Percentiles rank a stretch among this genome's conserved stretches.
Conservation (phyloP, 2,113 vertebrate genomes). For the Gobius niger region DNA sequence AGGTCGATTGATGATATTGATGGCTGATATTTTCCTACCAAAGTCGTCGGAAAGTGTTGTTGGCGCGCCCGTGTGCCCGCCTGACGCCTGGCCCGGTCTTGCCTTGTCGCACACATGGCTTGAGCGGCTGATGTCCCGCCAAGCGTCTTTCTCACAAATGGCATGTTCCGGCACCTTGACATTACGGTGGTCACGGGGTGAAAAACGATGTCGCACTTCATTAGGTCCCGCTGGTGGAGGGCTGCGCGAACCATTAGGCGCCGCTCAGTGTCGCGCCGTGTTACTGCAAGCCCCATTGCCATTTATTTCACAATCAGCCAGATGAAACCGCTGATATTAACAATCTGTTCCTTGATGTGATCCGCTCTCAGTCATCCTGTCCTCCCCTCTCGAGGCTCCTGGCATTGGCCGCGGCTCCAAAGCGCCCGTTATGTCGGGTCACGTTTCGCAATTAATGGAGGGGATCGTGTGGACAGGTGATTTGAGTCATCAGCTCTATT, state of each 20-base stretch:
- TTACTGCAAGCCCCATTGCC: slow-evolving; percentile 84
- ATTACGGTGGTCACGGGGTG: slow-evolving; percentile 73
- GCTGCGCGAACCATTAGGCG: slow-evolving; percentile 81
- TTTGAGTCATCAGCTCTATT: slow-evolving; percentile 77
- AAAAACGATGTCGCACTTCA: slow-evolving; percentile 82
- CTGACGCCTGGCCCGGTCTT: slow-evolving; percentile 42
- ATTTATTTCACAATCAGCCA: slow-evolving; percentile 83
- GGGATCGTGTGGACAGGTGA: slow-evolving; percentile 71
- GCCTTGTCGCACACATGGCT: slow-evolving; percentile 27
- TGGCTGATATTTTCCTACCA: slow-evolving; percentile 50
- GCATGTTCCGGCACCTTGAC: slow-evolving; percentile 76
- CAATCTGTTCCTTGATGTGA: slow-evolving; percentile 83
- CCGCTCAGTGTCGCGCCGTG: slow-evolving; percentile 68
- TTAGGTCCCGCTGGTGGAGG: slow-evolving; percentile 76
- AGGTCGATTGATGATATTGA: slow-evolving; percentile 67
- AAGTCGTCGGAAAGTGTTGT: slow-evolving; percentile 57
- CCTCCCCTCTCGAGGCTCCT: slow-evolving; percentile 20
- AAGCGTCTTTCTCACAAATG: slow-evolving; percentile 70
- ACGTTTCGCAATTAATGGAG: slow-evolving; percentile 78
- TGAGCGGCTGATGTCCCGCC: slow-evolving; percentile 73
- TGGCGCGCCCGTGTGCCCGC: slow-evolving; percentile 1
- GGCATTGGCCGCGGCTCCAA: slow-evolving; percentile 30
- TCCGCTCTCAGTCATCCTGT: slow-evolving; percentile 59
- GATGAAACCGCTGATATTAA: slow-evolving; percentile 85
- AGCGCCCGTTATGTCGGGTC: slow-evolving; percentile 73